Conservation (phyloP, 2,797 vertebrate genomes). For the Sternotherus odoratus region DNA sequence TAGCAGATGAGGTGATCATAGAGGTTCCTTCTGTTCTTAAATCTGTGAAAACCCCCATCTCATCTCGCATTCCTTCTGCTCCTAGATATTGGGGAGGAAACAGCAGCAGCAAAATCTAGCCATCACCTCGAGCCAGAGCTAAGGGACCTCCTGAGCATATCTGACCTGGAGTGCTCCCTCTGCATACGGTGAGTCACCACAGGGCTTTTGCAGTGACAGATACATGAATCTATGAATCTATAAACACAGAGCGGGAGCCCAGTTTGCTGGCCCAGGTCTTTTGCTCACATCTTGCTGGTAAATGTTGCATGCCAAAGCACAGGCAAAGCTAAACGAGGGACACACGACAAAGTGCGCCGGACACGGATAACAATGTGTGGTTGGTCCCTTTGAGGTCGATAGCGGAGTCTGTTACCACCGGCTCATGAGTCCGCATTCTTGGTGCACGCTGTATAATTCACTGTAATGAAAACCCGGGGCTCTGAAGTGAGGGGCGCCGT, state of each 20-base stretch:
- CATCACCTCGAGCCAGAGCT: neutral
- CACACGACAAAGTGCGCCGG: neutral
- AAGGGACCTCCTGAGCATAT: slow-evolving; percentile 78
- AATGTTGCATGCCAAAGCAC: neutral
- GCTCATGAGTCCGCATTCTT: fast-evolving
- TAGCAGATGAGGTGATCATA: neutral
- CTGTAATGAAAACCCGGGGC: neutral
- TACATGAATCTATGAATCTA: too few relatives aligned
- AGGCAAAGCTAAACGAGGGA: neutral
- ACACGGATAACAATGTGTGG: neutral
- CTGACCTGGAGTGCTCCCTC: slow-evolving; percentile 93
- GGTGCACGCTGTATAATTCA: neutral
- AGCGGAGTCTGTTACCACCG: too few relatives aligned
- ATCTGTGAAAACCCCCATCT: neutral
- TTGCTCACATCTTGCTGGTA: neutral
- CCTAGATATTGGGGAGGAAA: slow-evolving; percentile 14
- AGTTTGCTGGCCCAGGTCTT: neutral
- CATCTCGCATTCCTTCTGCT: neutral
- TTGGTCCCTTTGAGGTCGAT: neutral
- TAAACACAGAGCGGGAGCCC: neutral
- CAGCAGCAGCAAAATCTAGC: neutral
- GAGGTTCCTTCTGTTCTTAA: too few relatives aligned
- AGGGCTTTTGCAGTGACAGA: neutral
- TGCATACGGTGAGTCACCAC: slow-evolving; percentile 88
- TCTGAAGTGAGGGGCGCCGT: neutral